Conservation (phyloP, 2,888 invertebrate genomes). For the Galeruca laticollis region DNA sequence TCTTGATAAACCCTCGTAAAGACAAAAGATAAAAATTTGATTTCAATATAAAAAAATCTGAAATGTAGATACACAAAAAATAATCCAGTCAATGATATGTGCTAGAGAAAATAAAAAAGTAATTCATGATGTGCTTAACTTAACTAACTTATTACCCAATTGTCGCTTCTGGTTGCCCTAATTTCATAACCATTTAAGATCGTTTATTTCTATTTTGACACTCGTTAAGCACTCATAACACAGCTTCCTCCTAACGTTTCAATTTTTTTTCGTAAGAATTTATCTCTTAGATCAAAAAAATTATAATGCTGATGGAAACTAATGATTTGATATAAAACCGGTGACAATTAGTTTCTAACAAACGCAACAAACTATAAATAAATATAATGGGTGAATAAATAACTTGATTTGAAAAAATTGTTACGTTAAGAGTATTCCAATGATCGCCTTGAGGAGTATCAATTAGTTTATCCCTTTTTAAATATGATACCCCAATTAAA, state of each 20-base stretch:
- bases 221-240: neutral
- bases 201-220: neutral
- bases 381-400: neutral
- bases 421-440: neutral
- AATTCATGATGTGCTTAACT: no score
- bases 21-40: no score
- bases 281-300: no score
- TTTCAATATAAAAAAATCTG: no score
- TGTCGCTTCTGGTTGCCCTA: neutral
- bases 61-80: no score
- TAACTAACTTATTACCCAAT: no score
- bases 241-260: neutral
- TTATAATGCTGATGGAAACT: no score
- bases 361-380: neutral
- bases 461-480: slow-evolving; percentile 9
- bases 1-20: no score
- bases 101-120: no score
- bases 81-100: no score
- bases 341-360: neutral
- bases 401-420: neutral
- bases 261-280: neutral
- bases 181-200: slow-evolving; percentile 7
- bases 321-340: no score
- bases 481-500: slow-evolving; percentile 25
- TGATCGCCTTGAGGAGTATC: neutral